A percentile compares a stretch with the other conserved stretches of the same genome.
phyloP scores from a whole-genome alignment of 2,113 vertebrate species.

The Myiagra hebetior region DNA sequence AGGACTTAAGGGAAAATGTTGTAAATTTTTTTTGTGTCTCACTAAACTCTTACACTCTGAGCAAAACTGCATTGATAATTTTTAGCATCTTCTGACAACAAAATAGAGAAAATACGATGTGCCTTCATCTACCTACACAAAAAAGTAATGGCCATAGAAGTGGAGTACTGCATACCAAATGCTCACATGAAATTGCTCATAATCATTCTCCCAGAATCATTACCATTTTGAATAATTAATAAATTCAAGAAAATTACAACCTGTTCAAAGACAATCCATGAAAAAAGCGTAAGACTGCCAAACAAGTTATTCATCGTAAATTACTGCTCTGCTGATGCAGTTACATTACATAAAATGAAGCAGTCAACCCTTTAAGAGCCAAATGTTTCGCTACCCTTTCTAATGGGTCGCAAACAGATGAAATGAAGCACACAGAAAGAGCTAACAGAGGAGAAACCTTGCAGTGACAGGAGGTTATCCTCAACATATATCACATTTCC shows the following conservation, averaged over 20 bases:
- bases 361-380: background rate
- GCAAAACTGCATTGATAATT: background rate
- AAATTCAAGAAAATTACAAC: constrained; percentile 19
- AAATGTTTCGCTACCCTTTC: background rate
- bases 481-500: background rate
- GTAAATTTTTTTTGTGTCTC: background rate
- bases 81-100: background rate
- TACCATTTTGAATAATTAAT: constrained; percentile 54
- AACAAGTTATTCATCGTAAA: background rate
- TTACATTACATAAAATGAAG: background rate
- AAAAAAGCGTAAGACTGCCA: background rate
- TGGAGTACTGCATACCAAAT: background rate
- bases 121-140: background rate
- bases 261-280: background rate
- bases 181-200: background rate
- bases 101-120: background rate
- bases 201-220: constrained; percentile 4
- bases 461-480: background rate
- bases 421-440: background rate
- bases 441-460: background rate
- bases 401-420: background rate
- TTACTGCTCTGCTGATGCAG: background rate
- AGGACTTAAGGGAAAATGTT: background rate
- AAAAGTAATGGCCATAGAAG: background rate
- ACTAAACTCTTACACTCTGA: background rate